A percentile compares a stretch with the other conserved stretches of the same genome.
These are phyloP conservation scores for Nephrocerus scutellatus DNA, from an alignment of 2,888 invertebrate species.

Conservation along the genomic window DNA sequence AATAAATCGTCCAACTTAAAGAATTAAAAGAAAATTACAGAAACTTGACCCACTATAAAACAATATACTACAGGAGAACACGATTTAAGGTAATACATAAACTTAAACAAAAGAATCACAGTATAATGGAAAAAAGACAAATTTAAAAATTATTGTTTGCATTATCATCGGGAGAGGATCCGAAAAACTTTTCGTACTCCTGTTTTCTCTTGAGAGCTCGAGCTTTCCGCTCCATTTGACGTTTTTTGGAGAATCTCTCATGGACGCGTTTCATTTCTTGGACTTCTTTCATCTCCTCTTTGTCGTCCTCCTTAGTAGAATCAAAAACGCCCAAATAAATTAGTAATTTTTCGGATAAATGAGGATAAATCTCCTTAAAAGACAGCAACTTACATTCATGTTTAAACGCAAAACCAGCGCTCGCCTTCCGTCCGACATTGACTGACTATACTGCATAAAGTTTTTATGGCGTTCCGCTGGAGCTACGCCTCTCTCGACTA, in stretches of 20 bases:
- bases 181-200: slow-evolving; percentile 40
- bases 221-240: slow-evolving; percentile 47
- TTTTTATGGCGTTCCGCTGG: slow-evolving; percentile 80
- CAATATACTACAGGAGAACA: too few species aligned
- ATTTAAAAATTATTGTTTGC: slow-evolving; percentile 16
- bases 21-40: slow-evolving; percentile 3
- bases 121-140: too few species aligned
- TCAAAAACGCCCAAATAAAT: too few species aligned
- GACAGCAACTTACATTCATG: slow-evolving; percentile 68
- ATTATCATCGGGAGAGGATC: slow-evolving; percentile 22
- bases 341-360: too few species aligned
- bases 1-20: slow-evolving; percentile 11
- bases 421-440: slow-evolving; percentile 80
- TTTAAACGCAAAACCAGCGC: slow-evolving; percentile 82
- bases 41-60: not conserved
- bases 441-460: slow-evolving; percentile 86
- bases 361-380: too few species aligned
- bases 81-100: too few species aligned
- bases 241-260: slow-evolving; percentile 68
- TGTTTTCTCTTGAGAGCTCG: slow-evolving; percentile 33
- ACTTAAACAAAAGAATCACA: too few species aligned
- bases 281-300: slow-evolving; percentile 90
- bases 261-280: slow-evolving; percentile 84
- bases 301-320: slow-evolving; percentile 89
- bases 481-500: slow-evolving; percentile 93